These are phyloP conservation scores for Sycophaga agraensis DNA, from an alignment of 1,140 invertebrate genomes.

Conservation along the genomic window DNA sequence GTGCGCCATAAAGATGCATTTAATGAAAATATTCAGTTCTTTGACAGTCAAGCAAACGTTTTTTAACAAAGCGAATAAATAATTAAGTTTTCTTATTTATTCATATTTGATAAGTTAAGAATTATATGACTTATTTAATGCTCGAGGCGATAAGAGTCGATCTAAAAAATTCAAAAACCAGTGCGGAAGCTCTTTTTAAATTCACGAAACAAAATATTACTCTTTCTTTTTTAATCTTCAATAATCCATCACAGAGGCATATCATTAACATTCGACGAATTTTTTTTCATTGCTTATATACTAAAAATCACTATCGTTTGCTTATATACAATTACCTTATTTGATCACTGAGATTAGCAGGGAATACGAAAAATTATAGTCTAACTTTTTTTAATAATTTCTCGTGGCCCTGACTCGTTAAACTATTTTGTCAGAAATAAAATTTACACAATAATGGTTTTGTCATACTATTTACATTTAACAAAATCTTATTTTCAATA, in stretches of 20 bases:
- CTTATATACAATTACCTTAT: conserved; percentile 23
- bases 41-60: conserved; percentile 14
- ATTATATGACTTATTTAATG: conserved; percentile 12
- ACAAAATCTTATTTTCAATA: conserved; percentile 3
- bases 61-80: conserved; percentile 1
- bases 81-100: not conserved
- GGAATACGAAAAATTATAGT: conserved; percentile 5
- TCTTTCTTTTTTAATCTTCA: not conserved
- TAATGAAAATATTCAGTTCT: conserved; percentile 26
- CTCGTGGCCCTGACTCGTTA: not conserved
- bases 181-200: conserved; percentile 28
- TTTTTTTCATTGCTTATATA: conserved; percentile 5
- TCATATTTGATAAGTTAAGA: not conserved
- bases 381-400: not conserved
- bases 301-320: conserved; percentile 27
- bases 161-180: conserved; percentile 11
- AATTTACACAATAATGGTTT: not conserved
- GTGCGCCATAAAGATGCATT: conserved; percentile 1
- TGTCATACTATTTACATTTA: conserved; percentile 18
- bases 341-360: conserved; percentile 12
- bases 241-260: conserved; percentile 19
- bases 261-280: conserved; percentile 11
- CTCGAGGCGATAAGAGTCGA: not conserved
- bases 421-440: conserved; percentile 5
- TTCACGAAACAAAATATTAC: not conserved